Evolutionary conservation across 2,888 invertebrate species (phyloP), one percentile per base, ranked within the genome.

Genomic region (Brenthis ino): DNA sequence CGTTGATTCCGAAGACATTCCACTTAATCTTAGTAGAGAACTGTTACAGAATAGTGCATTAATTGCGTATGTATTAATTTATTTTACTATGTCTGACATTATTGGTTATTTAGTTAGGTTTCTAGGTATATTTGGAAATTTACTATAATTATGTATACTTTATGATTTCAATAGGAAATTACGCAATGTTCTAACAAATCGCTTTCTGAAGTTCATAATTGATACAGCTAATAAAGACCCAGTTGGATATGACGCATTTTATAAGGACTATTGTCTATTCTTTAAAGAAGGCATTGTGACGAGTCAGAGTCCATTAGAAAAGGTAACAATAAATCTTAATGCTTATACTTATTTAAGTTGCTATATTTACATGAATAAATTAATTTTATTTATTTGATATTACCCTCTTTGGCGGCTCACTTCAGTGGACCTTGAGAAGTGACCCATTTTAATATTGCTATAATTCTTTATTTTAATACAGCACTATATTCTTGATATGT

Each of bases 1-100:
- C 47, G 98, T 99, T 16, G 99, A 99, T 93, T 99, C 98, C 1
- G 99, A 99, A 93, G 99, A 99, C 88, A 99, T 99, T 92, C 99
- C 99, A 55, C 92, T 99, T 67, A 99, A 99, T 94, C 94, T 99
- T 72, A 99, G 99, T 84, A 94, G 99, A 82, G 99, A 99, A 88
- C 89, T 99, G 70, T 93, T 99, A 61, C 99, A 99, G 89, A 99
- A 99, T 81, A 98, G 98, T 86, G 94, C 95, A 33, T 93, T 99
- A 4, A 98, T 99, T 76, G 95, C 94, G 96, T 96, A 91, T 91
- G 93, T 87, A 74, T 53, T 65, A 43, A 37, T 33, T 37, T 61
- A 63, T 56, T 43, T 8, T 43, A 20, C 6, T 6, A 65, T 43
- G 2, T 20, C 33, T 43, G 8, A 8, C 1, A 8, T 43, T 43